A percentile compares a stretch with the other conserved stretches of the same genome.
phyloP scores from a whole-genome alignment of 2,113 vertebrate genomes.

The Menidia beryllina region DNA sequence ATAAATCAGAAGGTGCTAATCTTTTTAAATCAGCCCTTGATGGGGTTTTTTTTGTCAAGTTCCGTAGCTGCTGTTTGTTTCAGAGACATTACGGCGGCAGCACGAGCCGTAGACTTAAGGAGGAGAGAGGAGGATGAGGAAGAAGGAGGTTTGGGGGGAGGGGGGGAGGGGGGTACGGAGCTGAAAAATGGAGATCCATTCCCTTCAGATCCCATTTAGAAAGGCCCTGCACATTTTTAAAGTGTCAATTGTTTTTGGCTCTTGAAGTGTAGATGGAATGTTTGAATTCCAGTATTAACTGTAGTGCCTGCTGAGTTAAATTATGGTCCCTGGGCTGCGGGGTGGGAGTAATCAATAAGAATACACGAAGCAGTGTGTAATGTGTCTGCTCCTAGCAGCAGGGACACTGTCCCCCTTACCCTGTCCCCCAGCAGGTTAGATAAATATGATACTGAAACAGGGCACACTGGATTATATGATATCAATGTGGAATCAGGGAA shows the following conservation, averaged over 20 bases:
- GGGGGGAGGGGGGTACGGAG: constrained; percentile 13
- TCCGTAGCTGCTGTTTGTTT: constrained; percentile 38
- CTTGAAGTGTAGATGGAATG: constrained; percentile 85
- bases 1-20: constrained; percentile 1
- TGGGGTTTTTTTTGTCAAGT: constrained; percentile 28
- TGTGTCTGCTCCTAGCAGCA: constrained; percentile 91
- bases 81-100: constrained; percentile 32
- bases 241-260: constrained; percentile 85
- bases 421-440: constrained; percentile 95
- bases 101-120: constrained; percentile 38
- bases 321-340: constrained; percentile 92
- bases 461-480: constrained; percentile 91
- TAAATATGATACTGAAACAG: constrained; percentile 96
- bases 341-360: constrained; percentile 97
- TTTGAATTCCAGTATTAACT: constrained; percentile 86
- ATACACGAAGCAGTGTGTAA: constrained; percentile 93
- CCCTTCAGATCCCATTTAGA: constrained; percentile 81
- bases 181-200: constrained; percentile 76
- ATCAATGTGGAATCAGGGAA: constrained; percentile 89
- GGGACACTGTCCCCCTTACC: constrained; percentile 88
- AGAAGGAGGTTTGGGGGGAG: too few relatives aligned
- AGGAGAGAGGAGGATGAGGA: not conserved
- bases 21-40: constrained; percentile 16
- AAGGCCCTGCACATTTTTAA: constrained; percentile 80
- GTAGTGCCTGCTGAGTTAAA: constrained; percentile 96